Evolutionary conservation across 2,113 vertebrate species (phyloP), one percentile per base, ranked within the genome.

Genomic region (Grammomys dolichurus): DNA sequence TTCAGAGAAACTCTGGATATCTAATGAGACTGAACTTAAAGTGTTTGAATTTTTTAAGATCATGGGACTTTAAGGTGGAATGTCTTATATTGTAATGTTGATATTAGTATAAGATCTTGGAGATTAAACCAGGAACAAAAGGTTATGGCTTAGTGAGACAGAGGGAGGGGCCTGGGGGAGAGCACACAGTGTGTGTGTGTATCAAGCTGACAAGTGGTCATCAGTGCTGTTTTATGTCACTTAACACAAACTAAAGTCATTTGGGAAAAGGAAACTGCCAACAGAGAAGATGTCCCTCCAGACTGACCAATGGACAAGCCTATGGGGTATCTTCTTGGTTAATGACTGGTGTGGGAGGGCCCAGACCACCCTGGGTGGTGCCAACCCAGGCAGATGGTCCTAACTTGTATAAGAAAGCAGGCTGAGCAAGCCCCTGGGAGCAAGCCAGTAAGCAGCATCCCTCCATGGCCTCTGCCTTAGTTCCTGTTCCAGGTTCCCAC

Each of bases 131-230:
- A 77, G 26, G 13, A 31, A 26, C 43, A 26, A 48, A 77, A 48
- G 24, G 46, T 8, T 48, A 77, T 48, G 46, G 26, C 26, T 77
- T 77, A 31, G 28, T 72, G 16, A n/a, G 16, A 72, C 10, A 67
- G 65, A 67, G 11, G 16, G 5, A 7, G 14, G 7, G 69, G 33
- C 10, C 0, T 5, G 4, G 67, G 12, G 31, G 1, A 12, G 10
- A 51, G 9, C 51, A 51, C 46, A 7, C 46, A 48, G 14, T 56
- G 65, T 28, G 72, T 20, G 36, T 72, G 70, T 72, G 70, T 17
- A 5, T 11, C 36, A n/a, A 73, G 8, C 19, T 73, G n/a, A 73
- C 70, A 75, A 43, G 72, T 40, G 72, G 40, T 14, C 43, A 76
- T 46, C 11, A 46, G 40, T 75, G 20, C 11, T 75, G 40, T 76